These are phyloP conservation scores for Anas platyrhynchos DNA, from an alignment of 2,113 vertebrate species.

Conservation along the genomic window DNA sequence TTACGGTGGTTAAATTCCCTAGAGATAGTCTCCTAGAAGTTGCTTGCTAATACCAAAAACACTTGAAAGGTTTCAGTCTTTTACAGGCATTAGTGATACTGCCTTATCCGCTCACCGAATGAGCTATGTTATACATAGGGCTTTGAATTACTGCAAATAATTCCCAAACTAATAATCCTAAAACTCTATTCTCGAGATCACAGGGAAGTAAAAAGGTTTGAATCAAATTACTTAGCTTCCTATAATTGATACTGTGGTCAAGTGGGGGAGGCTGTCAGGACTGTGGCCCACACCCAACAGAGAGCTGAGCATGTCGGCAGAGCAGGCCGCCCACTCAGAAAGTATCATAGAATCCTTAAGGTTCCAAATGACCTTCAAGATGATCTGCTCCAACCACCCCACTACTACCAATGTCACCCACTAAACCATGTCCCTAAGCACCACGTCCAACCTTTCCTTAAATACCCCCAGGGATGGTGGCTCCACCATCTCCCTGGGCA, in stretches of 20 bases:
- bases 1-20: background rate
- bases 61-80: background rate
- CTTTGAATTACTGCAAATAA: background rate
- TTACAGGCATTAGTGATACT: background rate
- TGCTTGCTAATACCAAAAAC: background rate
- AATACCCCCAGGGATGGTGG: too few species aligned
- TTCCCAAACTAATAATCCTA: background rate
- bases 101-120: background rate
- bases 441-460: too few species aligned
- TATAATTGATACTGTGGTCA: too few species aligned
- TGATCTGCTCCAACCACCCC: too few species aligned
- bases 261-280: background rate
- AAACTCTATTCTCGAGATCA: background rate
- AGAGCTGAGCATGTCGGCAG: background rate
- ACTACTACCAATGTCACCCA: too few species aligned
- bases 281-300: background rate
- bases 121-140: background rate
- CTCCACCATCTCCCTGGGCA: too few species aligned
- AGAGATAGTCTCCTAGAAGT: background rate
- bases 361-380: too few species aligned
- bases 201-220: background rate
- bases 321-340: background rate
- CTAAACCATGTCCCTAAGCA: too few species aligned
- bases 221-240: background rate
- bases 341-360: too few species aligned